A percentile compares a stretch with the other conserved stretches of the same genome.
phyloP scores from a whole-genome alignment of 2,113 vertebrate species.

The Chloroceryle aenea region DNA sequence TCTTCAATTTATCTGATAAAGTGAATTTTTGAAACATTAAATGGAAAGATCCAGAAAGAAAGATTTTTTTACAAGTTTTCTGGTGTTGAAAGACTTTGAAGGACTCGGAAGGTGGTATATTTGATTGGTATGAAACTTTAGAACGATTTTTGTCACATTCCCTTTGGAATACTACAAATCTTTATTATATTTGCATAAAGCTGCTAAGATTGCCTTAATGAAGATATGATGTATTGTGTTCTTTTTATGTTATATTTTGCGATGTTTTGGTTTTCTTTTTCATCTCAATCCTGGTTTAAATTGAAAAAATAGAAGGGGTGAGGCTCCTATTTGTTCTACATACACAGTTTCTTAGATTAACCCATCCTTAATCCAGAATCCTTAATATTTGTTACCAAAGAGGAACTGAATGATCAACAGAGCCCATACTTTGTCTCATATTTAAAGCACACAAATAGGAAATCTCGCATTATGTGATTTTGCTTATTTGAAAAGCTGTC shows the following conservation, averaged over 20 bases:
- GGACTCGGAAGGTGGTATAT: constrained; percentile 27
- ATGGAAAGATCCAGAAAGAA: neutral
- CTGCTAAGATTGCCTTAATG: neutral
- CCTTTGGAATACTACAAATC: constrained; percentile 29
- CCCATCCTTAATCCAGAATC: neutral
- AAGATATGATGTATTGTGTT: constrained; percentile 6
- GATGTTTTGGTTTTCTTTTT: constrained; percentile 33
- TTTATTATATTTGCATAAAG: constrained; percentile 11
- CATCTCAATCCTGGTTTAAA: neutral
- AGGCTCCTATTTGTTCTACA: neutral
- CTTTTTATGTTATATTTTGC: constrained; percentile 15
- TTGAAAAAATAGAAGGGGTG: neutral
- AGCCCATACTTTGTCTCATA: neutral
- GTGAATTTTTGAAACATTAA: neutral
- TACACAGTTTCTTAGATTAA: neutral
- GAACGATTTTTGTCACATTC: constrained; percentile 45
- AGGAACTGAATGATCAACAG: neutral
- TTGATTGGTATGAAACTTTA: constrained; percentile 1
- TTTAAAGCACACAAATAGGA: neutral
- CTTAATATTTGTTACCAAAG: neutral
- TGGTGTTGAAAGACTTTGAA: constrained; percentile 9
- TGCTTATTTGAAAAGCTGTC: neutral
- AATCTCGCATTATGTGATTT: neutral
- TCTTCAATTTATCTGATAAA: neutral
- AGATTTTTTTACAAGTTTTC: constrained; percentile 3